Evolutionary conservation across 2,888 invertebrate species (phyloP), one percentile per base, ranked within the genome.

Genomic region (Merodon equestris): DNA sequence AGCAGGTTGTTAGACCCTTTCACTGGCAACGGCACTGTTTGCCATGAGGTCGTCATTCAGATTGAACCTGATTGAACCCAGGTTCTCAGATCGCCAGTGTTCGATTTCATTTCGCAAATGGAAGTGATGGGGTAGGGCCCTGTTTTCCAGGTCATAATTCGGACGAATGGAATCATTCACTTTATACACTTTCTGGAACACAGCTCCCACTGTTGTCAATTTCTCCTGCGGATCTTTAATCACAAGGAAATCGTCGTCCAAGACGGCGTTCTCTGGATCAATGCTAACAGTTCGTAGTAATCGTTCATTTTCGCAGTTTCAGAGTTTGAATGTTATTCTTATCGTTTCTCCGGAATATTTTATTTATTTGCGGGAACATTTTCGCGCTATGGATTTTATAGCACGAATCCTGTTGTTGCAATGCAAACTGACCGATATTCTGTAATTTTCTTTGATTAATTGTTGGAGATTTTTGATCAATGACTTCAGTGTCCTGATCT

Each of bases 361-460:
- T 50, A 50, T 50, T 27, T 27, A 50, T 50, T 12, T 50, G 47
- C 17, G 47, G 47, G 47, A 47, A 47, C 47, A 47, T 17, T 17
- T 15, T 47, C 47, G 27, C 13, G 14, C 42, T 44, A n/a, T n/a
- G 42, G 42, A 14, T 44, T 44, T 44, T n/a, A 44, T n/a, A n/a
- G 27, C 27, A 7, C 27, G 40, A 40, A 40, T 40, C 10, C 9
- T 40, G 40, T 40, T 40, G 9, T 9, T 15, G 17, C 47, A 47
- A 10, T 47, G 15, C 47, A 47, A 12, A 47, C 17, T 47, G 10
- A 27, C 13, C 13, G 50, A 19, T 27, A 17, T 19, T 19, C 9
- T 34, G 50, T 50, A 34, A 50, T 50, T 34, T 50, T 19, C 13
- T 27, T 50, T 50, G 1, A 34, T 34, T 19, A 50, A 1, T 12